Evolutionary conservation across 2,113 vertebrate genomes (phyloP), one percentile per base, ranked within the genome.

Genomic region (Melanerpes formicivorus): DNA sequence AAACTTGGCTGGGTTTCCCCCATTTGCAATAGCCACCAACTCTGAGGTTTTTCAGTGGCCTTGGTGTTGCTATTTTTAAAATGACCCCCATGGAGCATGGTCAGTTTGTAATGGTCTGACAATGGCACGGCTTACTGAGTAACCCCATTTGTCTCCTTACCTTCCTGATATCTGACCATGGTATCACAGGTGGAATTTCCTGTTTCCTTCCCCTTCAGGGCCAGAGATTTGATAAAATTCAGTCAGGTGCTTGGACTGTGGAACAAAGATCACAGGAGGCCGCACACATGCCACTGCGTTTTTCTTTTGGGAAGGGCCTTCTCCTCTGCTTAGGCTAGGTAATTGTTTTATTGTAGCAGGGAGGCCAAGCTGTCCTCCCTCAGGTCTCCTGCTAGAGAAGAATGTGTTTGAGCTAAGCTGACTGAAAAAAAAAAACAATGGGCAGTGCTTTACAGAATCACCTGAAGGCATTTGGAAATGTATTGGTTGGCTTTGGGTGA

Each of bases 111-210:
- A 16, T 63, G 21, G 30, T 70, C 29, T 92, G 62, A 91, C 62
- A 37, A 76, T 72, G 46, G 37, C 42, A 37, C 6, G 10, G 79
- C 78, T 89, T 92, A 90, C 79, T 56, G 48, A 93, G 42, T 89
- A 85, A 92, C 30, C 56, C 27, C 44, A 0, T 87, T 78, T 80
- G 62, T 23, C 25, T 77, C 32, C 55, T 96, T 48, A 71, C 46
- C 81, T 93, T 73, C 71, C 30, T 85, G 72, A 60, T 74, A 78
- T 21, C 48, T 71, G 76, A 62, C 72, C 4, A 3, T 64, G 21
- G 42, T 84, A 79, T 89, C 82, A 56, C 48, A 87, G 71, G 64
- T 74, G 32, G 75, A 71, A 90, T 80, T 94, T 95, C 78, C 74
- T 81, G 52, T 55, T 94, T 93, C 67, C 18, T 89, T 77, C 14